These are phyloP conservation scores for Cercopithecus mona DNA, from an alignment of 2,113 vertebrate genomes.

Conservation along the genomic window DNA sequence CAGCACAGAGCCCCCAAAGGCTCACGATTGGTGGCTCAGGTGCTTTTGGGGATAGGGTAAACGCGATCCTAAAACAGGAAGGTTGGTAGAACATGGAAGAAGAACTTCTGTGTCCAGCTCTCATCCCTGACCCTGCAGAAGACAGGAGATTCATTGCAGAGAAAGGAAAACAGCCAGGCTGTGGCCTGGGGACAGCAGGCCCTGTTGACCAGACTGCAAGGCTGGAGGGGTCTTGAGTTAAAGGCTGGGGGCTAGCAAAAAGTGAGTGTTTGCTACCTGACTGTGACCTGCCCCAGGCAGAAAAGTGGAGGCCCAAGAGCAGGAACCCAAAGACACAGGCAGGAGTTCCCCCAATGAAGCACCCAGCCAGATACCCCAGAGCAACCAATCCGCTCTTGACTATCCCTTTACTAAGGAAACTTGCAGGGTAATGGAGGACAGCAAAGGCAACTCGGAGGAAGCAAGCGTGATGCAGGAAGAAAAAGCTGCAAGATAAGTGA, in stretches of 20 bases:
- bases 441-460: neutral
- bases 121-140: neutral
- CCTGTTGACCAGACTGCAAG: neutral
- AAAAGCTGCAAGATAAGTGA: neutral
- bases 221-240: neutral
- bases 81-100: neutral
- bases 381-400: neutral
- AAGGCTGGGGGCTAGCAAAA: neutral
- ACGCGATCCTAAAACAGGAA: neutral
- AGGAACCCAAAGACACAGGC: neutral
- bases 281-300: neutral
- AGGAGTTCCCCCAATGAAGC: neutral
- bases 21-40: neutral
- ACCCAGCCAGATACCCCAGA: neutral
- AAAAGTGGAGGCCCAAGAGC: neutral
- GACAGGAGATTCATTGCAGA: neutral
- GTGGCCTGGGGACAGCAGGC: neutral
- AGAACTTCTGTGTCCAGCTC: neutral
- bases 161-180: neutral
- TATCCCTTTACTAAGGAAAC: neutral
- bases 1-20: neutral
- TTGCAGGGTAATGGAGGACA: neutral
- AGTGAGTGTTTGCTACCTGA: neutral
- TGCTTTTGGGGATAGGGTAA: neutral
- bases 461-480: neutral